phyloP scores from a whole-genome alignment of 2,797 vertebrate species.

The Clarias fuscus region DNA sequence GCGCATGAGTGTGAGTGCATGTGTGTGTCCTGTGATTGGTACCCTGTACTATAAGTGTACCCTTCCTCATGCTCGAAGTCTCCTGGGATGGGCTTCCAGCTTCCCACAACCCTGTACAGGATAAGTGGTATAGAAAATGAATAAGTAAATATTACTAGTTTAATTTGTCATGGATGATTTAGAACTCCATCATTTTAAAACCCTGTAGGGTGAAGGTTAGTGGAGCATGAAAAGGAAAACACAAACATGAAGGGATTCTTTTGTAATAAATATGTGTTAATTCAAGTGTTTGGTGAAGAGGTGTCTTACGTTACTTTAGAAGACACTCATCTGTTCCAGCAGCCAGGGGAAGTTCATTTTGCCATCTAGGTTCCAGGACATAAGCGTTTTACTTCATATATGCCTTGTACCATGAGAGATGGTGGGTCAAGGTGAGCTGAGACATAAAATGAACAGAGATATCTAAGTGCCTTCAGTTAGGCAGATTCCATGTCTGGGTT shows the following conservation, averaged over 20 bases:
- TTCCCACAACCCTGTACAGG: no score
- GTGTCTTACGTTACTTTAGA: not conserved
- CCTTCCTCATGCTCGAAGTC: no score
- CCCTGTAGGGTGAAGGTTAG: not conserved
- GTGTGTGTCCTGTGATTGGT: no score
- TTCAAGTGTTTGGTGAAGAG: constrained; percentile 5
- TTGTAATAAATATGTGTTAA: not conserved
- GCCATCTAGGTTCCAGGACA: not conserved
- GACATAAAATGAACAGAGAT: not conserved
- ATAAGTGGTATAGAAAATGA: no score
- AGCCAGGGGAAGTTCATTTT: not conserved
- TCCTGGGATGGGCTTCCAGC: no score
- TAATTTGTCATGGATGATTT: not conserved
- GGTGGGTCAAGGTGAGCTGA: not conserved
- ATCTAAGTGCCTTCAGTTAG: not conserved
- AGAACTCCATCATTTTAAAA: not conserved
- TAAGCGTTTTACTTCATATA: not conserved
- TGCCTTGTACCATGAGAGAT: not conserved
- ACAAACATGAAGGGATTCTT: not conserved
- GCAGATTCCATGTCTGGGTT: not conserved
- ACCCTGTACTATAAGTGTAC: no score
- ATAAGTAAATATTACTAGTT: not conserved
- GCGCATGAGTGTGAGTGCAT: no score
- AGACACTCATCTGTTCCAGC: not conserved
- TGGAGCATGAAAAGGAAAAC: constrained; percentile 1